These are phyloP conservation scores for Antheraea yamamai DNA, from an alignment of 2,888 invertebrate genomes.

Conservation along the genomic window DNA sequence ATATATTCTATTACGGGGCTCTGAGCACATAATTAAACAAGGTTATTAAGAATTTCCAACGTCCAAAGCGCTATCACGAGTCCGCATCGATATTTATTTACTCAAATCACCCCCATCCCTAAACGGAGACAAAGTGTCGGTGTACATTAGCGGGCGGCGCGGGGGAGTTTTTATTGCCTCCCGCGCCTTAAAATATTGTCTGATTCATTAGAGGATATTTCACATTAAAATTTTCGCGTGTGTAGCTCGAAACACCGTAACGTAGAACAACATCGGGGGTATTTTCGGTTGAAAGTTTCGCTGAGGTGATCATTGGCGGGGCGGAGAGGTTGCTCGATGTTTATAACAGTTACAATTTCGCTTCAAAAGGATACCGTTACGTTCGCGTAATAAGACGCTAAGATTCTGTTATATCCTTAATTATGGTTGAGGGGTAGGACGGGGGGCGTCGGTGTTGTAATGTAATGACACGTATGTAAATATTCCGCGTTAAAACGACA, in stretches of 20 bases:
- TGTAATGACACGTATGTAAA: constrained; percentile 82
- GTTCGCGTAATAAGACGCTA: constrained; percentile 81
- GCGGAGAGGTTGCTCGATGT: constrained; percentile 51
- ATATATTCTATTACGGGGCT: not conserved
- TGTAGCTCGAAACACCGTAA: constrained; percentile 54
- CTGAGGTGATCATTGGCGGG: constrained; percentile 71
- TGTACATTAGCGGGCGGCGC: constrained; percentile 74
- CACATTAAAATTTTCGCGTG: constrained; percentile 78
- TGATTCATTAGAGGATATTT: constrained; percentile 82
- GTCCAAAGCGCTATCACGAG: constrained; percentile 41
- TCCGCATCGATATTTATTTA: constrained; percentile 77
- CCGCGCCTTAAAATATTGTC: constrained; percentile 81
- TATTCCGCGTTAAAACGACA: constrained; percentile 73
- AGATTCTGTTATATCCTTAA: constrained; percentile 82
- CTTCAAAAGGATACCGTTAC: constrained; percentile 78
- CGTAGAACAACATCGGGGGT: constrained; percentile 45
- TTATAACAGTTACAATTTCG: constrained; percentile 78
- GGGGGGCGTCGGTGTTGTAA: constrained; percentile 43
- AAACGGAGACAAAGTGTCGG: constrained; percentile 75
- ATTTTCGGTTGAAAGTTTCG: constrained; percentile 61
- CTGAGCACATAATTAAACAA: constrained; percentile 25
- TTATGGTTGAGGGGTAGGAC: constrained; percentile 59
- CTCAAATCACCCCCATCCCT: constrained; percentile 67
- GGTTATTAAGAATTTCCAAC: constrained; percentile 32
- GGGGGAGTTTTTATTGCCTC: constrained; percentile 77